These are phyloP conservation scores for Danio tinwini DNA, from an alignment of 2,797 vertebrate genomes.

Conservation along the genomic window DNA sequence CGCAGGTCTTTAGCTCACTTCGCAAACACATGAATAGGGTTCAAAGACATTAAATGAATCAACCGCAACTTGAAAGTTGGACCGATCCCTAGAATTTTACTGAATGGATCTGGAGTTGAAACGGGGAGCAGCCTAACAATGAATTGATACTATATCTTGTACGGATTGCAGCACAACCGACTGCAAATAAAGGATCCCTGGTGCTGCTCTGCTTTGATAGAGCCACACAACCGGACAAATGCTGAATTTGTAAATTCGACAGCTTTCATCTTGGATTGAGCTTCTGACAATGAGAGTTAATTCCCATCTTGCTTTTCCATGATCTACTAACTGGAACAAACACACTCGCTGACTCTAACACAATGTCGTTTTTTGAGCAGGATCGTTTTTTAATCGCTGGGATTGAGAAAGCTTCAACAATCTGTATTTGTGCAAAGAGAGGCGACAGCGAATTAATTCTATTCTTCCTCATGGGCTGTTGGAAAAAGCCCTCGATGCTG, in stretches of 20 bases:
- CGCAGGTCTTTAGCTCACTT: conserved; percentile 38
- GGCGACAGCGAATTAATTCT: conserved; percentile 46
- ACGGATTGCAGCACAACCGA: conserved; percentile 52
- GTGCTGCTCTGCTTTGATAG: conserved; percentile 70
- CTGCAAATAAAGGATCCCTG: conserved; percentile 66
- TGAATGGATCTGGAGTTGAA: conserved; percentile 30
- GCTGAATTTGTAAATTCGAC: conserved; percentile 70
- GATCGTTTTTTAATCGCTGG: conserved; percentile 64
- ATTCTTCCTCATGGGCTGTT: conserved; percentile 7
- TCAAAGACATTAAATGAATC: conserved; percentile 23
- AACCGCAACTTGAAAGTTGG: conserved; percentile 31
- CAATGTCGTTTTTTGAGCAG: conserved; percentile 65
- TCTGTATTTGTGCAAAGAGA: conserved; percentile 5
- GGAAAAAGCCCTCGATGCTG: conserved; percentile 32
- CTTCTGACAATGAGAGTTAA: conserved; percentile 65
- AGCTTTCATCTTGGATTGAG: conserved; percentile 73
- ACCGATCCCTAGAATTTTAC: conserved; percentile 23
- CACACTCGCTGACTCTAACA: conserved; percentile 66
- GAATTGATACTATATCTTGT: conserved; percentile 54
- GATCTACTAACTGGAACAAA: conserved; percentile 70
- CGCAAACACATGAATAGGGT: conserved; percentile 28
- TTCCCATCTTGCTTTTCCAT: conserved; percentile 49
- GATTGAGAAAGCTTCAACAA: conserved; percentile 36
- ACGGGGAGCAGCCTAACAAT: conserved; percentile 19
- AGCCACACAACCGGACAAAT: conserved; percentile 72